Base-by-base conservation (phyloP, 1,140 invertebrate species). In the Mercenaria mercenaria region DNA sequence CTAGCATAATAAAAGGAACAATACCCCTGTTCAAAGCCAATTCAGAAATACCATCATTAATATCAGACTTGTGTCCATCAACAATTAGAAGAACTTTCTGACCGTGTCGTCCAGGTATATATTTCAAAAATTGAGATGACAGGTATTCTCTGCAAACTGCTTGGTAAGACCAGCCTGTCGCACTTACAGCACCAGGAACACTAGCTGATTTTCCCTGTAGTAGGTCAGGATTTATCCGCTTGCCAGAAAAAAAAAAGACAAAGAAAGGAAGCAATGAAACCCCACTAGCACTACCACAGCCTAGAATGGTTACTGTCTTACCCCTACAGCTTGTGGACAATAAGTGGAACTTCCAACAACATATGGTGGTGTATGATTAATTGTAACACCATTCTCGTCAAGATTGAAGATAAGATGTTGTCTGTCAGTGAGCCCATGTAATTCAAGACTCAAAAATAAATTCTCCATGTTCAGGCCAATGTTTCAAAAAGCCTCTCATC, bases 251-350 rank as follows among this genome's bases (percentile, higher is more conserved):
- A 26, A n/a, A n/a, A n/a, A n/a, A n/a, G n/a, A 91, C 43, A 39
- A 88, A 88, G 29, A 59, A 79, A 20, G 84, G 79, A 23, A 80
- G 90, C n/a, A 88, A 52, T 41, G 80, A 37, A n/a, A 26, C n/a
- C 18, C 90, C 80, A 56, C 29, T 50, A 20, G n/a, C n/a, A n/a
- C n/a, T n/a, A n/a, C n/a, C n/a, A n/a, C n/a, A n/a, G n/a, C n/a
- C n/a, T n/a, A n/a, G 90, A 82, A 87, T 88, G 91, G 88, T 85
- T 84, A 91, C 91, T 92, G 72, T 91, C 92, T 47, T 10, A 10
- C 43, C 43, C 43, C 43, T 47, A 47, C 43, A 47, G 43, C 43
- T 47, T 47, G 43, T 18, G 43, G 43, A 47, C 43, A 47, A n/a
- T n/a, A n/a, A n/a, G n/a, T n/a, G n/a, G n/a, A n/a, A n/a, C n/a